A percentile compares a stretch with the other conserved stretches of the same genome.
Evolutionary conservation across 2,888 invertebrate genomes (phyloP).

Genomic region (Mythimna impura): DNA sequence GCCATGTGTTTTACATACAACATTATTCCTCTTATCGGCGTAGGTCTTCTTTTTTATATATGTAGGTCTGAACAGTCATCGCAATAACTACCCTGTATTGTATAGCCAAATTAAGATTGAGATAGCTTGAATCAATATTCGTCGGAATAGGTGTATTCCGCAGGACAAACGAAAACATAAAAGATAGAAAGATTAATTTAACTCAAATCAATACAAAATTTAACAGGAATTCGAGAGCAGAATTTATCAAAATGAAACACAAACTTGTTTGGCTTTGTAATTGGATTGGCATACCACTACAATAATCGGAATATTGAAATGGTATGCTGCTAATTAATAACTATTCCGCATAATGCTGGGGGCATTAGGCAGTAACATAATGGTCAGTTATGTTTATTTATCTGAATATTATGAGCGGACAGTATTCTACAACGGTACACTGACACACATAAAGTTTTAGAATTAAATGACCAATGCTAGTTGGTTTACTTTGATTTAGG

Average conservation of each 20-base stretch:
- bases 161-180: neutral
- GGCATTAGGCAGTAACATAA: slow-evolving; percentile 40
- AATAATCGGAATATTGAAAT: slow-evolving; percentile 20
- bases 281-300: slow-evolving; percentile 36
- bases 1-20: too few relatives aligned
- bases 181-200: slow-evolving; percentile 4
- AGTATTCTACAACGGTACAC: slow-evolving; percentile 54
- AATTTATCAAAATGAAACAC: slow-evolving; percentile 32
- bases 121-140: too few relatives aligned
- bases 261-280: slow-evolving; percentile 40
- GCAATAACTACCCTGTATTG: neutral
- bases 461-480: slow-evolving; percentile 31
- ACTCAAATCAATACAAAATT: neutral
- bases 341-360: slow-evolving; percentile 37
- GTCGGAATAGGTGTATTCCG: neutral
- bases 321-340: slow-evolving; percentile 38
- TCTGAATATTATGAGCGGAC: slow-evolving; percentile 29
- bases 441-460: slow-evolving; percentile 52
- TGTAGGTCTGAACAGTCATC: neutral
- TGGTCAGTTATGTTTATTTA: slow-evolving; percentile 36
- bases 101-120: neutral
- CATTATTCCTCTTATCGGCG: too few relatives aligned
- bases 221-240: slow-evolving; percentile 26
- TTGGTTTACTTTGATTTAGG: slow-evolving; percentile 17
- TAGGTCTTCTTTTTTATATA: too few relatives aligned